Percentiles rank a stretch among this genome's conserved stretches.
These are phyloP conservation scores for Anagyrus pseudococci DNA, from an alignment of 2,888 invertebrate species.

Conservation along the genomic window DNA sequence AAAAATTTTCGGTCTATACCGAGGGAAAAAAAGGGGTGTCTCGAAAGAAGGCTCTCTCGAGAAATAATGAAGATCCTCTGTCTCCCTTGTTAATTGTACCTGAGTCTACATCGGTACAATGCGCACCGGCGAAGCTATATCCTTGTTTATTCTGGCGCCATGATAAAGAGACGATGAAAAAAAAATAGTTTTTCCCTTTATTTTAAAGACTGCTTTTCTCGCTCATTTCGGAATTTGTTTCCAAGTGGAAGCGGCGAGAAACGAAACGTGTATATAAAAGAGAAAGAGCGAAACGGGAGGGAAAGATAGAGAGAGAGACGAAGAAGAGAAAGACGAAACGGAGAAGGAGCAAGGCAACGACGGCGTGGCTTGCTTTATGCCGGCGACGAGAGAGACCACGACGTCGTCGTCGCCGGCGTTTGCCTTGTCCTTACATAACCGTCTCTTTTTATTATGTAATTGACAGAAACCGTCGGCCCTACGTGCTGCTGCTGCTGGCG, in stretches of 20 bases:
- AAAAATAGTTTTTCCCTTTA: too few relatives aligned
- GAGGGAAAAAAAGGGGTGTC: too few relatives aligned
- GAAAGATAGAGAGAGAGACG: slow-evolving; percentile 9
- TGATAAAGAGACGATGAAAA: too few relatives aligned
- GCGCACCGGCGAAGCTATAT: too few relatives aligned
- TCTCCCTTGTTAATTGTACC: neutral
- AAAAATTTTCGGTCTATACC: too few relatives aligned
- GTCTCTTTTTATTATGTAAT: slow-evolving; percentile 59
- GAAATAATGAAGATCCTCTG: too few relatives aligned
- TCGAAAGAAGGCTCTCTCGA: too few relatives aligned
- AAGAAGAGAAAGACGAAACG: neutral
- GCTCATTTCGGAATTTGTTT: neutral
- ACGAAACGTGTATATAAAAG: neutral
- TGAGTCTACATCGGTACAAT: too few relatives aligned
- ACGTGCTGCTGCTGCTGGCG: slow-evolving; percentile 31
- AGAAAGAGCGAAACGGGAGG: neutral
- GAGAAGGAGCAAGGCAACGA: neutral
- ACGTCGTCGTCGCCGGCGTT: slow-evolving; percentile 48
- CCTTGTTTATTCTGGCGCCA: too few relatives aligned
- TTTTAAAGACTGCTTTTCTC: too few relatives aligned
- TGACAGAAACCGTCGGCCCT: slow-evolving; percentile 53
- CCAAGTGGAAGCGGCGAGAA: neutral
- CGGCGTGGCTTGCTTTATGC: slow-evolving; percentile 21
- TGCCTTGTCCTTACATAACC: slow-evolving; percentile 57
- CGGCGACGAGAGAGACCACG: slow-evolving; percentile 10